Evolutionary conservation across 2,797 vertebrate genomes (phyloP), one percentile per base, ranked within the genome.

Genomic region (Gymnoscopelus microlampas): DNA sequence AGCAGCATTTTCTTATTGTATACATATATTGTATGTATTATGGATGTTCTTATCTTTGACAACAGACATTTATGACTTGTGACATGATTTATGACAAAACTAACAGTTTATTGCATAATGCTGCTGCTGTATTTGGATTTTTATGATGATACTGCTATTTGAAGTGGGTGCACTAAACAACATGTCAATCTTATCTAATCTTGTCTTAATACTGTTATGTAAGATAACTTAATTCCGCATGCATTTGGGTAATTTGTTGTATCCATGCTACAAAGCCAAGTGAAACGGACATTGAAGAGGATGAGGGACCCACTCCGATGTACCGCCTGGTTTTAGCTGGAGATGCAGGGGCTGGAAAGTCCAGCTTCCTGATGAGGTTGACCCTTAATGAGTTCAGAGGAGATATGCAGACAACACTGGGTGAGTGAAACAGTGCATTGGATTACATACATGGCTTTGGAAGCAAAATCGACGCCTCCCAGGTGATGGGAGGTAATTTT

Each of bases 351-450:
- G 82, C 84, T 0, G 91, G 92, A 35, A 95, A 95, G 82, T 93
- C 93, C 70, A 94, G 94, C 82, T 94, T 95, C 78, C 89, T 95
- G 53, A 76, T 94, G 73, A 75, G 81, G 53, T 70, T 95, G 69
- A 91, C 87, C 3, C 73, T 79, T 2, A 95, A 95, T 0, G 81
- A 95, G 69, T 94, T 94, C 82, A 78, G 63, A 83, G 85, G 76
- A 70, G 87, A 94, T 63, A 92, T 93, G 54, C 90, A 92, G 73
- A 94, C 93, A 0, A 95, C 92, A 0, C 87, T 95, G 10, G 90
- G 94, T 95, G 68, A 58, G 85, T 66, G 39, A 39, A 39, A 39
- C 8, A 29, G 39, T 39, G 39, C 39, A 8, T 39, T 39, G 39
- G 39, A 39, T 39, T 39, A 39, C 39, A 39, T 39, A 5, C 8